Conservation (phyloP, 1,140 invertebrate genomes). For the Paracyclopina nana region DNA sequence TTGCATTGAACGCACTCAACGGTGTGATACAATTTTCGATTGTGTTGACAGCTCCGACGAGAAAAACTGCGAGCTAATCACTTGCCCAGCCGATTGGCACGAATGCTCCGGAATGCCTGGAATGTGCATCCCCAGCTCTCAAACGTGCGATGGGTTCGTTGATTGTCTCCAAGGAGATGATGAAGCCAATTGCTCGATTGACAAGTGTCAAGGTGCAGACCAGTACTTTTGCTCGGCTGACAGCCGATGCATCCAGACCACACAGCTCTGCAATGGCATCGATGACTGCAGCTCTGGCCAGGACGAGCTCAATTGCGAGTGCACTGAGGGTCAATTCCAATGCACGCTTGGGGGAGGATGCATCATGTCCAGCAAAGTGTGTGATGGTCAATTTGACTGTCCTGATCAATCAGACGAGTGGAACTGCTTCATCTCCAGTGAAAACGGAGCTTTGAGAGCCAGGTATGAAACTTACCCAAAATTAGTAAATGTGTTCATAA, state of each 20-base stretch:
- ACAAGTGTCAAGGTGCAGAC: not conserved
- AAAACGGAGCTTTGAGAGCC: too few species aligned
- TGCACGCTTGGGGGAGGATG: slow-evolving; percentile 10
- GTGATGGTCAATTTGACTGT: slow-evolving; percentile 6
- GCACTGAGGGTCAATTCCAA: not conserved
- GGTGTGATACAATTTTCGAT: not conserved
- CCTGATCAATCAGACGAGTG: slow-evolving; percentile 10
- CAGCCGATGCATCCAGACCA: slow-evolving; percentile 36
- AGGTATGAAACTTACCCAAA: too few species aligned
- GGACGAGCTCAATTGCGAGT: slow-evolving; percentile 4
- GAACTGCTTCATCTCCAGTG: slow-evolving; percentile 1
- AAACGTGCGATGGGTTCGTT: slow-evolving; percentile 27
- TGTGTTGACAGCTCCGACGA: not conserved
- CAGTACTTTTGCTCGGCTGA: slow-evolving; percentile 21
- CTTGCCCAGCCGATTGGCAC: not conserved
- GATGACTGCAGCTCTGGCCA: not conserved
- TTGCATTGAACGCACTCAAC: not conserved
- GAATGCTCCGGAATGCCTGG: slow-evolving; percentile 19
- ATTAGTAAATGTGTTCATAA: too few species aligned
- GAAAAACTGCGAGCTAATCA: not conserved
- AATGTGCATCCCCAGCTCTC: slow-evolving; percentile 35
- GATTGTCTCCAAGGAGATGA: slow-evolving; percentile 29
- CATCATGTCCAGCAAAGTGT: not conserved
- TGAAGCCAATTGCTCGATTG: slow-evolving; percentile 25
- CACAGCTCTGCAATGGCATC: slow-evolving; percentile 21